Evolutionary conservation across 2,888 invertebrate genomes (phyloP).

Genomic region (Tricholauxania praeusta): DNA sequence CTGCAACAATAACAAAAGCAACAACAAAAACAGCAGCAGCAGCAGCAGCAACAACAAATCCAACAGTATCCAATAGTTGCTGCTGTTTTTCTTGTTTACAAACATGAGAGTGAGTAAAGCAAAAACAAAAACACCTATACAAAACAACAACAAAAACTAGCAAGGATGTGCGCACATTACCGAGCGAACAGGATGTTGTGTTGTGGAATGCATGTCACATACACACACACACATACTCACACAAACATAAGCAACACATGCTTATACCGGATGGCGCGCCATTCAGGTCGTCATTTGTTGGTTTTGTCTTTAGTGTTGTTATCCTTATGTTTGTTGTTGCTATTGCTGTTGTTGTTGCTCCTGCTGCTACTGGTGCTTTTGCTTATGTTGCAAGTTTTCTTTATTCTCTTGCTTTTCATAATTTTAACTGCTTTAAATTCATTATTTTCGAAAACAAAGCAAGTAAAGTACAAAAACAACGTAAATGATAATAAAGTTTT

Average conservation of each 20-base stretch:
- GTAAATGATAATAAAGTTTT: too few relatives aligned
- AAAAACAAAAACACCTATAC: not conserved
- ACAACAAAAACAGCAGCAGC: not conserved
- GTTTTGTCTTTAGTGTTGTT: slow-evolving; percentile 15
- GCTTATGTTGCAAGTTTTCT: not conserved
- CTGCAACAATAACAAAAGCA: not conserved
- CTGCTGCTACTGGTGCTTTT: too few relatives aligned
- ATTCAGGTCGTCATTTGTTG: slow-evolving; percentile 19
- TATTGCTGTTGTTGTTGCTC: not conserved
- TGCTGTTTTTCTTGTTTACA: not conserved
- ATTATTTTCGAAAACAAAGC: slow-evolving; percentile 12
- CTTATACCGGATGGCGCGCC: slow-evolving; percentile 20
- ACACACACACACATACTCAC: not conserved
- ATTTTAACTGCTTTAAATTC: not conserved
- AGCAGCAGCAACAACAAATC: not conserved
- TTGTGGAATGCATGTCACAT: not conserved
- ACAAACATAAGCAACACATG: not conserved
- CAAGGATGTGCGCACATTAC: slow-evolving; percentile 11
- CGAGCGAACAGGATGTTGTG: slow-evolving; percentile 6
- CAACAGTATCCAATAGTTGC: too few relatives aligned
- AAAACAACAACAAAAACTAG: not conserved
- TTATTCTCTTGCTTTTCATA: not conserved
- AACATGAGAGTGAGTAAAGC: not conserved
- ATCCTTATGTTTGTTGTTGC: slow-evolving; percentile 4
- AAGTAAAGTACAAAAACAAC: not conserved